Percentiles rank a stretch among this genome's conserved stretches.
phyloP scores from a whole-genome alignment of 2,113 vertebrate species.

The rat (Rattus norvegicus) region DNA sequence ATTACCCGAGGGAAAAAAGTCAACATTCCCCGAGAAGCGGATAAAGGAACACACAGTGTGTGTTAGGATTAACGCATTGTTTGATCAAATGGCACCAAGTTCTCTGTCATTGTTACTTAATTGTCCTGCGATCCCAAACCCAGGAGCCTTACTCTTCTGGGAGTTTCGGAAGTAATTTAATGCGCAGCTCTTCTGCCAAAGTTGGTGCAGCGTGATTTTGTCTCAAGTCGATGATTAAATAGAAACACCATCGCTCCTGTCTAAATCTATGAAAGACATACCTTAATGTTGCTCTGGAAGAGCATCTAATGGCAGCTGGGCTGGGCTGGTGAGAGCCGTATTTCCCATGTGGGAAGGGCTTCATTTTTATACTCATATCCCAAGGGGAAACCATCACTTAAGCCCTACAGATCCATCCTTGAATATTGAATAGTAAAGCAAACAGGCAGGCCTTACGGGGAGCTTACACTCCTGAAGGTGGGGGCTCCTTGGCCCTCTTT shows the following conservation, averaged over 20 bases:
- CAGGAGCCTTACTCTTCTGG: background rate
- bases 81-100: background rate
- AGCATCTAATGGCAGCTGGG: background rate
- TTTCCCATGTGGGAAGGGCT: background rate
- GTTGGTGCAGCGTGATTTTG: conserved; percentile 34
- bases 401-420: background rate
- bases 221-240: background rate
- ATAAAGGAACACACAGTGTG: background rate
- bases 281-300: conserved; percentile 48
- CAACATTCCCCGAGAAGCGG: conserved; percentile 14
- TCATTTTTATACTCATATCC: background rate
- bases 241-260: conserved; percentile 48
- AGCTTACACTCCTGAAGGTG: background rate
- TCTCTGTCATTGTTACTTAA: conserved; percentile 34
- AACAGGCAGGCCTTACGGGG: conserved; percentile 30
- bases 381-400: conserved; percentile 22
- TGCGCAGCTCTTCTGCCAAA: background rate
- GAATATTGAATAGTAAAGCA: conserved; percentile 56
- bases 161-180: conserved; percentile 46
- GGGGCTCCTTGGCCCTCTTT: background rate
- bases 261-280: conserved; percentile 57
- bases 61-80: conserved; percentile 34
- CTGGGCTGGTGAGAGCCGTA: background rate
- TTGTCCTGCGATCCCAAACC: background rate
- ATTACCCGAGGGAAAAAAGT: conserved; percentile 11